Percentiles rank a stretch among this genome's conserved stretches.
Conservation (phyloP, 2,888 invertebrate species). For the Plutella xylostella region DNA sequence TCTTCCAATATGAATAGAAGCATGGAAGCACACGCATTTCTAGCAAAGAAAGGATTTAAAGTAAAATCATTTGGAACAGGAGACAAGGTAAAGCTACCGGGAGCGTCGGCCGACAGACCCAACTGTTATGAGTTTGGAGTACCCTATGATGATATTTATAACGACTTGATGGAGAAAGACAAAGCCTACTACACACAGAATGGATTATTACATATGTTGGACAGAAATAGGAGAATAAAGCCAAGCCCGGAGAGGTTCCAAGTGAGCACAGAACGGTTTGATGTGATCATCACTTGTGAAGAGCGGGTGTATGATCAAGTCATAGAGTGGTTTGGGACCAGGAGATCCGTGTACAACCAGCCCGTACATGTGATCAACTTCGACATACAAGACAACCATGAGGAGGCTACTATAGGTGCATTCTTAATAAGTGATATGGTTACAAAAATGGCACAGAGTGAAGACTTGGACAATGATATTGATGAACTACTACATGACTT, state of each 20-base stretch:
- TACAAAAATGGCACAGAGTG: constrained; percentile 87
- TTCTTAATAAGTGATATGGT: constrained; percentile 98
- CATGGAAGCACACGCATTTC: constrained; percentile 99
- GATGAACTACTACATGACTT: constrained; percentile 96
- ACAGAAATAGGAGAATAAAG: constrained; percentile 96
- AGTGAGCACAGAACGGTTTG: constrained; percentile 87
- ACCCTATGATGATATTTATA: constrained; percentile 96
- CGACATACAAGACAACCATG: constrained; percentile 99
- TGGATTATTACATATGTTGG: constrained; percentile 97
- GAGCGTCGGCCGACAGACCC: constrained; percentile 91
- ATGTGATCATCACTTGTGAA: constrained; percentile 96
- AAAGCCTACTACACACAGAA: constrained; percentile 97
- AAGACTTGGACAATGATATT: constrained; percentile 97
- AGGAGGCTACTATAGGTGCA: constrained; percentile 98
- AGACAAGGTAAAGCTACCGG: constrained; percentile 96
- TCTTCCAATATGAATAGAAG: constrained; percentile 99
- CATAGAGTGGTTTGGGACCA: constrained; percentile 89
- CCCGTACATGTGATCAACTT: constrained; percentile 98
- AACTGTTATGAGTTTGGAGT: constrained; percentile 98
- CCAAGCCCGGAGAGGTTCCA: constrained; percentile 95
- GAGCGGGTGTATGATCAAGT: constrained; percentile 99
- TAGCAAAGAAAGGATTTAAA: constrained; percentile 96
- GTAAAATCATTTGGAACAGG: constrained; percentile 96
- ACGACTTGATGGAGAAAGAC: constrained; percentile 91
- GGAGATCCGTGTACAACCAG: constrained; percentile 82